phyloP scores from a whole-genome alignment of 2,113 vertebrate genomes.

The Sinocyclocheilus maitianheensis region DNA sequence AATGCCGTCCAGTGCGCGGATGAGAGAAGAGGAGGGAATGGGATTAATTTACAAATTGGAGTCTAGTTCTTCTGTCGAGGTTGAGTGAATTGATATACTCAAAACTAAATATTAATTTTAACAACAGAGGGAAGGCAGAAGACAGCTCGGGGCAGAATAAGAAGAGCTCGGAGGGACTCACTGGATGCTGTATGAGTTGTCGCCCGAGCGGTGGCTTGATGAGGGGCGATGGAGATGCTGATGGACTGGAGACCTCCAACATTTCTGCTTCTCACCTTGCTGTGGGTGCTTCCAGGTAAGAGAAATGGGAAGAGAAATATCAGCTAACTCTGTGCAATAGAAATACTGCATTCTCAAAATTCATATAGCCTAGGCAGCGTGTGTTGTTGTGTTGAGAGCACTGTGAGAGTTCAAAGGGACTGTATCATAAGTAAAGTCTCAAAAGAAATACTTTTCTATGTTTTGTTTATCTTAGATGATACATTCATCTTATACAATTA shows the following conservation, averaged over 20 bases:
- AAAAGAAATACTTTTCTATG: neutral
- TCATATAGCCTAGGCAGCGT: too few relatives aligned
- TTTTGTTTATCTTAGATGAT: neutral
- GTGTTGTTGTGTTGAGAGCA: neutral
- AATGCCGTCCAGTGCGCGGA: neutral
- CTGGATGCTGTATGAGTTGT: slow-evolving; percentile 34
- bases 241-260: slow-evolving; percentile 59
- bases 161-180: neutral
- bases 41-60: neutral
- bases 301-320: neutral
- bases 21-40: neutral
- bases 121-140: neutral
- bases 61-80: neutral
- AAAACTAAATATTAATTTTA: neutral
- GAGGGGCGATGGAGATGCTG: slow-evolving; percentile 69
- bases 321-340: too few relatives aligned
- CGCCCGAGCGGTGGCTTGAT: slow-evolving; percentile 61
- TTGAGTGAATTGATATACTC: neutral
- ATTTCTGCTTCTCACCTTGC: slow-evolving; percentile 64
- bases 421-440: neutral
- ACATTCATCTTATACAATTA: neutral
- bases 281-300: slow-evolving; percentile 72
- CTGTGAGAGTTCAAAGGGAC: neutral
- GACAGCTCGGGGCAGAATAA: neutral
- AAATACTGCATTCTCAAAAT: neutral